Evolutionary conservation across 2,113 vertebrate genomes (phyloP).

Genomic region (Caranx melampygus): DNA sequence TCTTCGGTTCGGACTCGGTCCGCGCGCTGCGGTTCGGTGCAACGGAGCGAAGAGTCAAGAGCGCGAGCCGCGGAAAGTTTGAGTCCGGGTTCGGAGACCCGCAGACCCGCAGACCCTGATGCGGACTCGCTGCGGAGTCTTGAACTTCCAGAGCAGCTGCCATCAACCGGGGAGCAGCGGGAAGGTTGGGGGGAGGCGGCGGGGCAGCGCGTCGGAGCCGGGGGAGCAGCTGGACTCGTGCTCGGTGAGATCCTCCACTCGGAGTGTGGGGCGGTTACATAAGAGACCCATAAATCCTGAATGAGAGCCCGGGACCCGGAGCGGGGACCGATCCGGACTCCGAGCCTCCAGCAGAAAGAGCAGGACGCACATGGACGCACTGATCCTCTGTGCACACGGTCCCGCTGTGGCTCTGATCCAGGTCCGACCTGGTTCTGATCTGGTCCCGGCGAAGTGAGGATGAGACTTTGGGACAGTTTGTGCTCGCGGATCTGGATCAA

Average conservation of each 20-base stretch:
- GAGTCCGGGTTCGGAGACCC: neutral
- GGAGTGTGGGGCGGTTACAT: conserved; percentile 5
- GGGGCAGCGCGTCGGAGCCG: neutral
- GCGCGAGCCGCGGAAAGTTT: conserved; percentile 26
- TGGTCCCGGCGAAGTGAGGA: conserved; percentile 32
- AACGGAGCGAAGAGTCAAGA: neutral
- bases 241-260: conserved; percentile 5
- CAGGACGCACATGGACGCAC: conserved; percentile 52
- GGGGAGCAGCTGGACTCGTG: neutral
- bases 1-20: neutral
- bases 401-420: conserved; percentile 3
- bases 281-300: conserved; percentile 20
- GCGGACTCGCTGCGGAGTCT: neutral
- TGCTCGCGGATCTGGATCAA: conserved; percentile 23
- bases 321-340: conserved; percentile 12
- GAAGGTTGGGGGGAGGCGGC: neutral
- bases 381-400: neutral
- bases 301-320: neutral
- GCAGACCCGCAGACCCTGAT: neutral
- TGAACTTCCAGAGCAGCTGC: conserved; percentile 16
- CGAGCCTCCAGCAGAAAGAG: neutral
- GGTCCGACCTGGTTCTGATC: conserved; percentile 1
- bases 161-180: neutral
- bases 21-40: neutral
- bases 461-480: conserved; percentile 47